Base-by-base conservation (phyloP, 2,113 vertebrate genomes). In the Malurus melanocephalus region DNA sequence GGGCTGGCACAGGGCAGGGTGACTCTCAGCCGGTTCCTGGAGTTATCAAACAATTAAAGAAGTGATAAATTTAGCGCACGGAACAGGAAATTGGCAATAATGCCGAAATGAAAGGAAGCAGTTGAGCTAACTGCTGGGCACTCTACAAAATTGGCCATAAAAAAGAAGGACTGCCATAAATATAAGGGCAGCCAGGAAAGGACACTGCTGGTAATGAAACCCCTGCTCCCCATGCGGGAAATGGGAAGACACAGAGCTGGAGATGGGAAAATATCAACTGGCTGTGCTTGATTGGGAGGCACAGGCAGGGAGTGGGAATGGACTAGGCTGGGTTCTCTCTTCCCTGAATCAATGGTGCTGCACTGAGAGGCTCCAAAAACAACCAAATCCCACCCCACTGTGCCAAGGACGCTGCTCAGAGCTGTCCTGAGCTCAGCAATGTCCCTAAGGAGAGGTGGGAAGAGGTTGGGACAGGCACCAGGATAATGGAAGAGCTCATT, bases 1-100 rank as follows among this genome's bases (percentile, higher is more conserved):
- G 80, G 73, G 48, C 33, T 9, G 21, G 85, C 17, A 5, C 10
- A 30, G 80, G 61, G 73, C 68, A 84, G 86, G 84, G 86, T 49
- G 80, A 64, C 73, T 86, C 56, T 69, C n/a, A 84, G 84, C 77
- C 78, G 80, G 60, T 68, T 64, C 61, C 82, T 75, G 80, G 86
- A 93, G 84, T 93, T 88, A 92, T 88, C 95, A 91, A 88, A 92
- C 90, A 95, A 95, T 95, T 95, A 95, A 94, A 95, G 86, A 84
- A 60, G 88, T 55, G 80, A 95, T 94, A 94, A 95, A 95, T 95
- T 92, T 75, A 92, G 88, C n/a, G 80, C 16, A 26, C 45, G 84
- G 69, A 94, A 67, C 92, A 95, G 95, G 95, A 95, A 95, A 95
- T 94, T 94, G 88, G 90, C 86, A 93, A 90, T 94, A 90, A 95